A percentile compares a stretch with the other conserved stretches of the same genome.
Evolutionary conservation across 2,797 vertebrate species (phyloP).

Genomic region (Prunella strophiata): DNA sequence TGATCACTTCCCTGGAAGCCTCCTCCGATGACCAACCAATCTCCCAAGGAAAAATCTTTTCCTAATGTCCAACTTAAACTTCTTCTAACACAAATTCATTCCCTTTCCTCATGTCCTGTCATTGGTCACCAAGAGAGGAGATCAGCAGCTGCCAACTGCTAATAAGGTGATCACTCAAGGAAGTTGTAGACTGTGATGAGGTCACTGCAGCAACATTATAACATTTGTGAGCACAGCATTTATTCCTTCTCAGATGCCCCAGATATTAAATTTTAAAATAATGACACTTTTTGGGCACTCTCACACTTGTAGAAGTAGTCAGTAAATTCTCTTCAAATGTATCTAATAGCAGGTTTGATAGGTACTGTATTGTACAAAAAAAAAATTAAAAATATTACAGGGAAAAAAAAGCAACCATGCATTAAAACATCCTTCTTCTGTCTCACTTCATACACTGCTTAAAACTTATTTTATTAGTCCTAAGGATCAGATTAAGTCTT

Average conservation of each 20-base stretch:
- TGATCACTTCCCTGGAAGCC: not conserved
- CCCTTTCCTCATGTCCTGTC: not conserved
- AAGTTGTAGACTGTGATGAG: not conserved
- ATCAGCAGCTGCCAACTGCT: not conserved
- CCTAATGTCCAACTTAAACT: not conserved
- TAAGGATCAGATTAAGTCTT: not conserved
- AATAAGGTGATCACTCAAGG: fast-evolving
- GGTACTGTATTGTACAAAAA: not conserved
- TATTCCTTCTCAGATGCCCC: not conserved
- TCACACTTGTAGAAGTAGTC: not conserved
- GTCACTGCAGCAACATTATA: not conserved
- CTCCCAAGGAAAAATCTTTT: not conserved
- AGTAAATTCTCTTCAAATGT: not conserved
- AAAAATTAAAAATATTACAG: not conserved
- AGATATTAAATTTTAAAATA: not conserved
- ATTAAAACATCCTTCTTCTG: not conserved
- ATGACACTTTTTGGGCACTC: not conserved
- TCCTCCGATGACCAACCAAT: not conserved
- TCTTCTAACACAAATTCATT: not conserved
- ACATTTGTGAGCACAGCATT: not conserved
- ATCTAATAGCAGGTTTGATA: not conserved
- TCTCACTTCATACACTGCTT: not conserved
- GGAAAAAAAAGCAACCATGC: fast-evolving
- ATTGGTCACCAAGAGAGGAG: not conserved
- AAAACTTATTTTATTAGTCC: not conserved